Percentiles rank a stretch among this genome's conserved stretches.
Evolutionary conservation across 1,140 invertebrate species (phyloP).

Genomic region (Mercenaria mercenaria): DNA sequence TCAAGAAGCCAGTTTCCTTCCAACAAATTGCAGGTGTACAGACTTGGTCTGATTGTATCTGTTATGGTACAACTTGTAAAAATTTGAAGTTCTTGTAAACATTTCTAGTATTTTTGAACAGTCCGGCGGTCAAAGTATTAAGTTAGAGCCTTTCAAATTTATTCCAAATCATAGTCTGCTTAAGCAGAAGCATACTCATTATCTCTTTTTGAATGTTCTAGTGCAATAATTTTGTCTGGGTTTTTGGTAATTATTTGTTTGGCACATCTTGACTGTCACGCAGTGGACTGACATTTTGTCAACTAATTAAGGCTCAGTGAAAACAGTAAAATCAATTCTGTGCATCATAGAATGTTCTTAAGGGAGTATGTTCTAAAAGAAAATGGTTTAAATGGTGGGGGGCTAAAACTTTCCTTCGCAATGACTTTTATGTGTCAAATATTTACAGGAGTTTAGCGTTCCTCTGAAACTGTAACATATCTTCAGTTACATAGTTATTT

Average conservation of each 20-base stretch:
- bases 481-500: too few relatives aligned
- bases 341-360: neutral
- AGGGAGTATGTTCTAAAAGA: constrained; percentile 14
- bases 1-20: too few relatives aligned
- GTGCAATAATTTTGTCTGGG: neutral
- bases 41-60: too few relatives aligned
- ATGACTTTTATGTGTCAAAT: neutral
- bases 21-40: too few relatives aligned
- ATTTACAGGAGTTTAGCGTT: too few relatives aligned
- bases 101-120: too few relatives aligned
- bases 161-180: too few relatives aligned
- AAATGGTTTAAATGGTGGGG: neutral
- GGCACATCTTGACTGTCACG: neutral
- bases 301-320: constrained; percentile 4
- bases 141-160: too few relatives aligned
- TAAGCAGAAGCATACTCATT: neutral
- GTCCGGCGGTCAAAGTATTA: too few relatives aligned
- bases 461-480: too few relatives aligned
- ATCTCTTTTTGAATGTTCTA: neutral
- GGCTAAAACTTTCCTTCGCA: neutral
- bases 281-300: constrained; percentile 6
- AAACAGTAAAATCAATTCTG: neutral
- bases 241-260: neutral
- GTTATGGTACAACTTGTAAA: too few relatives aligned
- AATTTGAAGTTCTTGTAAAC: too few relatives aligned